phyloP scores from a whole-genome alignment of 30 jellyfish, hydroid and myxozoan genomes.

The Pseudorhiza aurosa region DNA sequence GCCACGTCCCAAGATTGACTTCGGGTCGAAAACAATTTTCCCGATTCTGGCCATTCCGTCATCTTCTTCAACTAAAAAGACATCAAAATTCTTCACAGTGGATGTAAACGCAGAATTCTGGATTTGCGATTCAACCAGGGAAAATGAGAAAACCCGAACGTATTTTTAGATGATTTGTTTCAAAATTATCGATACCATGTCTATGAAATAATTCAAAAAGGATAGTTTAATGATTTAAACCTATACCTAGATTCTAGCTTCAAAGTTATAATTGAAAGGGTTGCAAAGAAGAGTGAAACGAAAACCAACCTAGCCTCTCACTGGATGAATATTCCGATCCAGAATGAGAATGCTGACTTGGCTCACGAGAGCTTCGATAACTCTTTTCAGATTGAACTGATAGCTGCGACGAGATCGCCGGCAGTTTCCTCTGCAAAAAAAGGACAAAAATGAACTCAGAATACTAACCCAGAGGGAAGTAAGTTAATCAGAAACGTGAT shows the following conservation, averaged over 20 bases:
- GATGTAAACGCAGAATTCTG: no score
- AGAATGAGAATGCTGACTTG: slow-evolving; percentile 59
- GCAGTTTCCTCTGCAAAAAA: slow-evolving; percentile 70
- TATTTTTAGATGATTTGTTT: background rate
- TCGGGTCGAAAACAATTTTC: slow-evolving; percentile 90
- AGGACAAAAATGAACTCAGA: no score
- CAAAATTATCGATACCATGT: no score
- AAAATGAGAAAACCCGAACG: no score
- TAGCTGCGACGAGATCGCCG: slow-evolving; percentile 75
- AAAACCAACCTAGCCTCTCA: slow-evolving; percentile 20
- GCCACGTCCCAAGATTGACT: slow-evolving; percentile 95
- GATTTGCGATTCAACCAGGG: no score
- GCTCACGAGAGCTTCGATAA: slow-evolving; percentile 52
- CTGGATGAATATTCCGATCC: slow-evolving; percentile 56
- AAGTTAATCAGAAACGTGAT: no score
- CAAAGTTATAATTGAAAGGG: no score
- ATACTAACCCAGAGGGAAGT: no score
- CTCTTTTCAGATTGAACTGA: slow-evolving; percentile 73
- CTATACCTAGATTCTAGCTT: no score
- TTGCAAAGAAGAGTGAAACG: background rate
- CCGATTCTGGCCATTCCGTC: slow-evolving; percentile 94
- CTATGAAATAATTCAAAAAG: background rate
- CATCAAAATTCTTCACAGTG: no score
- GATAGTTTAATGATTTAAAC: background rate
- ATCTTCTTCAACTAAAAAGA: slow-evolving; percentile 66